phyloP scores from a whole-genome alignment of 2,797 vertebrate species.

The Rhincodon typus region DNA sequence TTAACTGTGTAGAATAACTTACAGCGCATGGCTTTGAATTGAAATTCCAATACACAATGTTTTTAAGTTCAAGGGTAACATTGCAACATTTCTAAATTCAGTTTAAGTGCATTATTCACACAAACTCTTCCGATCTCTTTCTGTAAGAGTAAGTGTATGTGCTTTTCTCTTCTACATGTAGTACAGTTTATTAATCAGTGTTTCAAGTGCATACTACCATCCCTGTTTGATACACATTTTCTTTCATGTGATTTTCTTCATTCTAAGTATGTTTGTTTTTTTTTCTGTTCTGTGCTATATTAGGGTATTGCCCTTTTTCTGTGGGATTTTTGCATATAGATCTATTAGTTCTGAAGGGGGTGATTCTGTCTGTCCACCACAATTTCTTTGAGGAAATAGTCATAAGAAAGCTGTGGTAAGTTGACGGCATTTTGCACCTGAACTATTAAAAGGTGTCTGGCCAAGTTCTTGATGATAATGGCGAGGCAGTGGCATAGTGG shows the following conservation, averaged over 20 bases:
- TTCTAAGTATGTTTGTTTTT: no score
- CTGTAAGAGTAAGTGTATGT: neutral
- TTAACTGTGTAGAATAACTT: neutral
- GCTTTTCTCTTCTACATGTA: neutral
- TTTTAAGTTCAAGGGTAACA: neutral
- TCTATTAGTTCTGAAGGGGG: neutral
- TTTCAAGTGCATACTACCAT: neutral
- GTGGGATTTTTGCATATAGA: neutral
- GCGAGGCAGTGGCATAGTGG: no score
- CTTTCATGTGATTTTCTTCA: neutral
- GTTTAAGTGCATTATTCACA: neutral
- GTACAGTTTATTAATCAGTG: neutral
- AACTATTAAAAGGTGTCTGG: neutral
- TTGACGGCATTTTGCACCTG: neutral
- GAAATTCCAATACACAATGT: neutral
- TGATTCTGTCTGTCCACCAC: neutral
- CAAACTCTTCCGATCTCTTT: neutral
- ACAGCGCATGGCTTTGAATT: neutral
- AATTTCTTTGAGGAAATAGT: neutral
- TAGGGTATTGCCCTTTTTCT: neutral
- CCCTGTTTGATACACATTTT: neutral
- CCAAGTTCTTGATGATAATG: neutral
- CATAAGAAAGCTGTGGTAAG: neutral
- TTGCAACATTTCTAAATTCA: neutral
- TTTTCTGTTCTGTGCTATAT: neutral